Percentiles rank a stretch among this genome's conserved stretches.
Evolutionary conservation across 2,797 vertebrate genomes (phyloP).

Genomic region (Mormyrus proboscirostris): DNA sequence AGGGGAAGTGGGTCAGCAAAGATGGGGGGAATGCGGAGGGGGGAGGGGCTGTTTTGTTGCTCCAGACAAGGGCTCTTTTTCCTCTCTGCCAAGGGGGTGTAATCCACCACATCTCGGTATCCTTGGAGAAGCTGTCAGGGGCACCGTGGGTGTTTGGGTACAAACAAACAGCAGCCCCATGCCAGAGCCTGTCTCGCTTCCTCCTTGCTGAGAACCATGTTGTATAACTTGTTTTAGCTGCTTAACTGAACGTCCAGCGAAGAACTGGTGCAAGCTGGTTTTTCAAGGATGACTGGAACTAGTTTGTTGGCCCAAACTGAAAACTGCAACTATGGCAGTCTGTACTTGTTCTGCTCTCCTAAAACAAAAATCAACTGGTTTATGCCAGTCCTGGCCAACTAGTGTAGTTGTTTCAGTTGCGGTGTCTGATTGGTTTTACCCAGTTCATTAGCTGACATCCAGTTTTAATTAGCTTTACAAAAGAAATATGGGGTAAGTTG

Average conservation of each 20-base stretch:
- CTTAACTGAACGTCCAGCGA: not conserved
- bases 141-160: not conserved
- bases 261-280: not conserved
- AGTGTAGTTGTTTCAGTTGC: not conserved
- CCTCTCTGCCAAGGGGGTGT: not conserved
- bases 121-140: not conserved
- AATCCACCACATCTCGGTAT: not conserved
- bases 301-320: not conserved
- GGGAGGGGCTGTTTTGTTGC: not conserved
- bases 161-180: not conserved
- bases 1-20: not conserved
- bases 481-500: not conserved
- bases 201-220: not conserved
- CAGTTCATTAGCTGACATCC: not conserved
- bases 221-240: not conserved
- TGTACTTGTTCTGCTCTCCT: not conserved
- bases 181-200: not conserved
- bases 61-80: not conserved
- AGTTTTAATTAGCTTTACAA: not conserved
- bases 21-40: not conserved
- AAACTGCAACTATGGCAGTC: not conserved
- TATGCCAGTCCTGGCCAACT: not conserved
- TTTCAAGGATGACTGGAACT: conserved; percentile 5
- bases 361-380: not conserved
- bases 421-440: not conserved